phyloP scores from a whole-genome alignment of 2,797 vertebrate species.

The Diplodus puntazzo region DNA sequence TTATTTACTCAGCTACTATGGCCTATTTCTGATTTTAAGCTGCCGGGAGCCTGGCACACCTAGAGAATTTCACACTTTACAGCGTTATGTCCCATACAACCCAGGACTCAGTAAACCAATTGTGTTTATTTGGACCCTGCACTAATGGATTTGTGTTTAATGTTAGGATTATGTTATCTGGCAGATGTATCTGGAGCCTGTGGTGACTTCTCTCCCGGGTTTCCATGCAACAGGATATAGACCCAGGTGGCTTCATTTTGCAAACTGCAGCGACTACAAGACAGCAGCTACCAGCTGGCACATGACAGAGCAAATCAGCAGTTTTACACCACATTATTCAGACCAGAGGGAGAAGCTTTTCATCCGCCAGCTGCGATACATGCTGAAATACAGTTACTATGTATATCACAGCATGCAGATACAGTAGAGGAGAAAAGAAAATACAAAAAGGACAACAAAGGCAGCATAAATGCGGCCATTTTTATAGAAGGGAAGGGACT shows the following conservation, averaged over 20 bases:
- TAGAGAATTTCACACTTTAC: conserved; percentile 29
- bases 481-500: background rate
- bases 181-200: conserved; percentile 32
- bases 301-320: conserved; percentile 45
- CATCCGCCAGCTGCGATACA: conserved; percentile 32
- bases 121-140: conserved; percentile 48
- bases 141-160: conserved; percentile 57
- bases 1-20: conserved; percentile 51
- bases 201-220: conserved; percentile 28
- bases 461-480: conserved; percentile 4
- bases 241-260: conserved; percentile 52
- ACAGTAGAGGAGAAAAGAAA: background rate
- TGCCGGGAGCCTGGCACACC: background rate
- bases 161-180: conserved; percentile 46
- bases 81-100: background rate
- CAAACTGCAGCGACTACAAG: conserved; percentile 41
- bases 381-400: conserved; percentile 18
- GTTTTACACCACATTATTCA: conserved; percentile 45
- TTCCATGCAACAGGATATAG: conserved; percentile 55
- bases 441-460: background rate
- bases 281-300: conserved; percentile 32
- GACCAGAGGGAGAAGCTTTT: conserved; percentile 1
- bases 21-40: conserved; percentile 19
- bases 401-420: background rate
- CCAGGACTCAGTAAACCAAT: conserved; percentile 22